Percentiles rank a stretch among this genome's conserved stretches.
phyloP scores from a whole-genome alignment of 1,140 invertebrate genomes.

The Drosophila littoralis region DNA sequence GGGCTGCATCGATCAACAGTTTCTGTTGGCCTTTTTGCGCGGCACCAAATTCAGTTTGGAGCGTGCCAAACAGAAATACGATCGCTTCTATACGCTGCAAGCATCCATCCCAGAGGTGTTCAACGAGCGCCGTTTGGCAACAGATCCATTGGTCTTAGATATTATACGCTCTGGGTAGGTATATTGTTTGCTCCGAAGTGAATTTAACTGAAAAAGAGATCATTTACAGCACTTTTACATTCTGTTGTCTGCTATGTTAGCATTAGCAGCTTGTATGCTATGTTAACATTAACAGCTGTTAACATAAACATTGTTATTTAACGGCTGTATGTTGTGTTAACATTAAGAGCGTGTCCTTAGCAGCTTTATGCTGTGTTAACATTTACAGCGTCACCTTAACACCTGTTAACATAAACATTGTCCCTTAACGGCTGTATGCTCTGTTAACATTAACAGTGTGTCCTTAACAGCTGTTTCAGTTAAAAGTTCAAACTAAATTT shows the following conservation, averaged over 20 bases:
- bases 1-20: conserved; percentile 86
- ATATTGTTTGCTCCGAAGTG: neutral
- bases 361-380: no score
- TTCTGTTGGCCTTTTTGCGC: conserved; percentile 87
- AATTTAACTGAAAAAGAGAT: neutral
- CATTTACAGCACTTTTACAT: neutral
- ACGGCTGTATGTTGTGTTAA: no score
- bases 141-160: conserved; percentile 80
- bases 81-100: conserved; percentile 87
- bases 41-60: conserved; percentile 89
- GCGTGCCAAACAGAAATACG: conserved; percentile 87
- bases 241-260: no score
- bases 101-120: conserved; percentile 86
- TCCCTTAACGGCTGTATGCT: no score
- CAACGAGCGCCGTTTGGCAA: conserved; percentile 73
- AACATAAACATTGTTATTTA: no score
- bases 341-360: neutral
- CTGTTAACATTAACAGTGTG: no score
- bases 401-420: neutral
- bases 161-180: conserved; percentile 85
- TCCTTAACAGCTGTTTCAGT: no score
- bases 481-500: neutral
- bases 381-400: neutral
- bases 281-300: no score
- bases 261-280: no score